Evolutionary conservation across 2,797 vertebrate genomes (phyloP).

Genomic region (Taeniopygia guttata): DNA sequence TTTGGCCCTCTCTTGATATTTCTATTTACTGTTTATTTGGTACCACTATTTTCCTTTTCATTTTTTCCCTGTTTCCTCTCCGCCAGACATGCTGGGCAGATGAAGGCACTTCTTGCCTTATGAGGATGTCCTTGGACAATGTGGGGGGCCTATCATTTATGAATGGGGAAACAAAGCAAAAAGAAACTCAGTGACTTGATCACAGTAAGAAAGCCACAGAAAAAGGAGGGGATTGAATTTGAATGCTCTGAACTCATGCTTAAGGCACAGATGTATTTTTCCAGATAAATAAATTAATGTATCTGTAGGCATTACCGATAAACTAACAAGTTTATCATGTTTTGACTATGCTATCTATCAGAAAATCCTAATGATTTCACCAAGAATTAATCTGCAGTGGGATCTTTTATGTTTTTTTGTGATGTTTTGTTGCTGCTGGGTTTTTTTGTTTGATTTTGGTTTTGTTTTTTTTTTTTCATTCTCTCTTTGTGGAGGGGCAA

Average conservation of each 20-base stretch:
- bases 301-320: background rate
- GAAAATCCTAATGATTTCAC: background rate
- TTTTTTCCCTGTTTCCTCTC: background rate
- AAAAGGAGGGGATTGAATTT: background rate
- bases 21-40: background rate
- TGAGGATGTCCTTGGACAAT: background rate
- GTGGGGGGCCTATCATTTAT: background rate
- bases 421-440: background rate
- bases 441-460: background rate
- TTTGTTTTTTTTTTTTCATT: no score
- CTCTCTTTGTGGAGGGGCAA: background rate
- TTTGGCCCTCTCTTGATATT: background rate
- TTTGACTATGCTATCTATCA: background rate
- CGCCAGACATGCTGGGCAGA: background rate
- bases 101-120: background rate
- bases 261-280: background rate
- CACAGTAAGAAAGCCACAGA: background rate
- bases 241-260: background rate
- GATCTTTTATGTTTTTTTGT: background rate
- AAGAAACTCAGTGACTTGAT: background rate
- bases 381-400: background rate
- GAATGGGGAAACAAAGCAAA: background rate
- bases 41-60: background rate
- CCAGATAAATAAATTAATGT: background rate
- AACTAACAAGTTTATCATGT: background rate